phyloP scores from a whole-genome alignment of 2,113 vertebrate genomes.

The Romanogobio albipinnatus region DNA sequence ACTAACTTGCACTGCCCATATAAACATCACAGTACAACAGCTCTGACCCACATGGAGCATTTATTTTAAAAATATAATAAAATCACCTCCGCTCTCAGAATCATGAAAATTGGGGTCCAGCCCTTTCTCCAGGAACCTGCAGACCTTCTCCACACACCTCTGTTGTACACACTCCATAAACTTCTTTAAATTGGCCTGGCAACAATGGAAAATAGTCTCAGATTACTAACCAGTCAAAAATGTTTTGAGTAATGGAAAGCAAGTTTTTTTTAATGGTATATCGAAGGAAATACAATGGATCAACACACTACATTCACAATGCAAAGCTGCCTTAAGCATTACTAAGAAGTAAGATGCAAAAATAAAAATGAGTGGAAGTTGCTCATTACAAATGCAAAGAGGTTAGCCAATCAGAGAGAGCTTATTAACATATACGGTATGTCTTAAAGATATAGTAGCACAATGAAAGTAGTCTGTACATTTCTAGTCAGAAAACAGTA shows the following conservation, averaged over 20 bases:
- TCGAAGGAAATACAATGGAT: background rate
- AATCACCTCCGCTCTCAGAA: conserved; percentile 74
- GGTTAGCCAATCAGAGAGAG: conserved; percentile 8
- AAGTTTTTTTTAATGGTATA: too few relatives aligned
- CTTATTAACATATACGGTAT: background rate
- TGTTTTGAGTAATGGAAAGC: too few relatives aligned
- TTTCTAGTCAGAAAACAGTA: background rate
- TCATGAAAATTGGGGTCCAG: conserved; percentile 81
- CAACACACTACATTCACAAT: background rate
- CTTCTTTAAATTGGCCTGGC: conserved; percentile 79
- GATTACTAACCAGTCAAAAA: too few relatives aligned
- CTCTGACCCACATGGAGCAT: too few relatives aligned
- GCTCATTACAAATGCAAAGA: background rate
- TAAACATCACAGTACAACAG: too few relatives aligned
- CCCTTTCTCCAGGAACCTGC: conserved; percentile 79
- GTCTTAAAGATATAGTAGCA: conserved; percentile 8
- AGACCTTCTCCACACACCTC: conserved; percentile 77
- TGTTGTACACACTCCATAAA: conserved; percentile 80
- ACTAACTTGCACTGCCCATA: too few relatives aligned
- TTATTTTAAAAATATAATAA: too few relatives aligned
- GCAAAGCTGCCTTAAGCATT: background rate
- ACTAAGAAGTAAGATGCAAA: background rate
- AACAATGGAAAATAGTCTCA: conserved; percentile 3
- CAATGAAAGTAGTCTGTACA: background rate
- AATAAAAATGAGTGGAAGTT: too few relatives aligned